Evolutionary conservation across 2,888 invertebrate genomes (phyloP), one percentile per base, ranked within the genome.

Genomic region (Synanthedon andrenaeformis): DNA sequence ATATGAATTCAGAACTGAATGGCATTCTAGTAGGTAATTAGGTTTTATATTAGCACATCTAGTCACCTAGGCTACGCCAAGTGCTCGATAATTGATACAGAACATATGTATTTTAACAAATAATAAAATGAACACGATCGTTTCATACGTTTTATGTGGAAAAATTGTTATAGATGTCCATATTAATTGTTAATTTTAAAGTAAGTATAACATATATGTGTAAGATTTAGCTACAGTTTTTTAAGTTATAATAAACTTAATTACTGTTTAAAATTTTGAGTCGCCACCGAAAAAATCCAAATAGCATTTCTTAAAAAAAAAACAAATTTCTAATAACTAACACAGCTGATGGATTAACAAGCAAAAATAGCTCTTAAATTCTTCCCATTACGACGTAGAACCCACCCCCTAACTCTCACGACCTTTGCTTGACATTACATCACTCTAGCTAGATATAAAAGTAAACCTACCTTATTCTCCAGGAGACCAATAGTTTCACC

Each of bases 381-480:
- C 42, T 23, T 42, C 13, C n/a, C 6, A 42, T 42, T 10, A 42
- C 12, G 12, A 42, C 42, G 0, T 12, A 45, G 1, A 62, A 58
- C 62, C 28, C 55, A 58, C n/a, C 65, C 65, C 60, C 55, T 55
- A 63, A 19, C 42, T 53, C 51, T 52, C 54, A 58, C 75, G 81
- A 82, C 84, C 85, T 84, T 76, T 70, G 62, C 57, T 57, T 76
- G 76, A 78, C 77, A 78, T 79, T 79, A 70, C 67, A 65, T 67
- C 66, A 70, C 60, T 49, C n/a, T 11, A 52, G 19, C n/a, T 11
- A 52, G 19, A 55, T 62, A 54, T 60, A 61, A 62, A 62, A 60
- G 53, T 45, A 14, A 52, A 67, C 84, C 67, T 64, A 86, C 86
- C 81, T 83, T 85, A 65, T 79, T 79, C 17, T 84, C 81, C 49